Evolutionary conservation across 2,888 invertebrate species (phyloP).

Genomic region (Rhingia rostrata): DNA sequence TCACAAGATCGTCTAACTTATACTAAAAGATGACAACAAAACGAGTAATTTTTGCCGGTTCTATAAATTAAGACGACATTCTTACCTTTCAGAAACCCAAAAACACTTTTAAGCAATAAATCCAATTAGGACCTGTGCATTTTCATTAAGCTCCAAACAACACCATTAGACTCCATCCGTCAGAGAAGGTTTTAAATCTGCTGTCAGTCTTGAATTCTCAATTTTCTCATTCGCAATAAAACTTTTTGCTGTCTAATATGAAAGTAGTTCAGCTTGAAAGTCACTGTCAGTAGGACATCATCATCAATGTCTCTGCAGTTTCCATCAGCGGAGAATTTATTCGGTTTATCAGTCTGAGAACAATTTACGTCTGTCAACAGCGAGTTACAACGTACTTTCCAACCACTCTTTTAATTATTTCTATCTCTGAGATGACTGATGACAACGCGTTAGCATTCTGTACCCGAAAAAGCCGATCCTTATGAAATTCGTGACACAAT

Average conservation of each 20-base stretch:
- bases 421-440: slow-evolving; percentile 19
- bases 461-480: slow-evolving; percentile 11
- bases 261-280: slow-evolving; percentile 45
- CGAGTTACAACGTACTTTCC: slow-evolving; percentile 18
- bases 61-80: too few relatives aligned
- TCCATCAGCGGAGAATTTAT: slow-evolving; percentile 1
- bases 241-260: slow-evolving; percentile 11
- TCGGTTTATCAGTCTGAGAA: slow-evolving; percentile 12
- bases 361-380: not conserved
- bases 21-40: too few relatives aligned
- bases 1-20: too few relatives aligned
- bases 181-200: slow-evolving; percentile 12
- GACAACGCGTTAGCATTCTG: slow-evolving; percentile 8
- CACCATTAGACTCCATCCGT: slow-evolving; percentile 28
- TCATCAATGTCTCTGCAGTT: slow-evolving; percentile 56
- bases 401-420: not conserved
- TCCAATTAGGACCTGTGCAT: too few relatives aligned
- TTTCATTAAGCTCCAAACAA: slow-evolving; percentile 9
- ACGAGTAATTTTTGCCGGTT: too few relatives aligned
- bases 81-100: too few relatives aligned
- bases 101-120: too few relatives aligned
- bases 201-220: slow-evolving; percentile 46
- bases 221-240: slow-evolving; percentile 9
- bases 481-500: slow-evolving; percentile 50
- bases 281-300: slow-evolving; percentile 53